Evolutionary conservation across 2,113 vertebrate genomes (phyloP), one percentile per base, ranked within the genome.

Genomic region (Phyllostomus hastatus): DNA sequence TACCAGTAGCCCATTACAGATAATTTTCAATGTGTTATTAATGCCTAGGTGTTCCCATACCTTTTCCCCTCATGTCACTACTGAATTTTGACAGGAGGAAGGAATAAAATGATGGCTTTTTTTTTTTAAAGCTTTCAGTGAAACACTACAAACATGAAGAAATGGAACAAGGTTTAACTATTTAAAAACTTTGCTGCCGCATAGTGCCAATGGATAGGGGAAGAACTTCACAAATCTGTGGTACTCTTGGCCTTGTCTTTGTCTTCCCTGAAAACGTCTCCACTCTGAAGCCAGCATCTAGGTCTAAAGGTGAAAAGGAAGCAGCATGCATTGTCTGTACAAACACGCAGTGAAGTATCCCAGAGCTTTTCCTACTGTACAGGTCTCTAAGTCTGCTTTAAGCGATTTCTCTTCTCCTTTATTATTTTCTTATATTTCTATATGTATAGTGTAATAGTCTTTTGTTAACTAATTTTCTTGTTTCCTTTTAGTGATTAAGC

Each of bases 401-500:
- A 98, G 98, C 98, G 98, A 98, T 98, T 98, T 98, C 98, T 97
- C 98, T 98, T 98, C 98, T 98, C 98, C 98, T 98, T 99, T 99
- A 99, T 99, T 99, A 99, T 98, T 99, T 99, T 99, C 99, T 98
- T 99, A 98, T 99, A 99, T 98, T 99, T 99, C 99, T 99, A 98
- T 99, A 99, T 99, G 99, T 99, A 99, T 99, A 99, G 99, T 98
- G 99, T 99, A 99, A 99, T 99, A 99, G 99, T 99, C 99, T 99
- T 98, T 99, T 99, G 98, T 99, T 99, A 99, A 98, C 97, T 98
- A 98, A 98, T 99, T 99, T 99, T 98, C 98, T 97, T 98, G 98
- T 98, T 98, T 97, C 98, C 98, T 98, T 98, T 98, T 98, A 98
- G 98, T 98, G 96, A 98, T 98, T 98, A 99, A 98, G 99, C 98